Percentiles rank a stretch among this genome's conserved stretches.
phyloP scores from a whole-genome alignment of 1,140 invertebrate species.

The Solenopsis invicta region DNA sequence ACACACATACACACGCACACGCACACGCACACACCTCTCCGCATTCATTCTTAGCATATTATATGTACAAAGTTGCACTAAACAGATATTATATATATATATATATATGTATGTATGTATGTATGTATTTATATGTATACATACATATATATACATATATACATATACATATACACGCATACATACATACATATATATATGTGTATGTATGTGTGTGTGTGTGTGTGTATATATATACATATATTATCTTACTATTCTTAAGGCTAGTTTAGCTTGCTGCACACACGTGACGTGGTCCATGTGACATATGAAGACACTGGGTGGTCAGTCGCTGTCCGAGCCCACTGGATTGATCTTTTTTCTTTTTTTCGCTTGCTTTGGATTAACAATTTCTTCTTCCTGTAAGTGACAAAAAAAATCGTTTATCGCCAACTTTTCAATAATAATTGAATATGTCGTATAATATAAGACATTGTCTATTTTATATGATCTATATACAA shows the following conservation, averaged over 20 bases:
- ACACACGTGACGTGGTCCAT: slow-evolving; percentile 84
- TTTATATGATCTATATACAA: background rate
- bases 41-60: slow-evolving; percentile 67
- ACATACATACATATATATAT: background rate
- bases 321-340: slow-evolving; percentile 94
- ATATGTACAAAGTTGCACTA: slow-evolving; percentile 78
- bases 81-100: slow-evolving; percentile 72
- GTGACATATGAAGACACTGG: slow-evolving; percentile 85
- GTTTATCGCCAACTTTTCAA: background rate
- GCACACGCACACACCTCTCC: too few relatives aligned
- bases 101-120: background rate
- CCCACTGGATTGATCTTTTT: slow-evolving; percentile 92
- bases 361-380: slow-evolving; percentile 94
- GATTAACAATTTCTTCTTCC: slow-evolving; percentile 95
- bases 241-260: slow-evolving; percentile 85
- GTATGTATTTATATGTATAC: slow-evolving; percentile 66
- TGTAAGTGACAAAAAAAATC: slow-evolving; percentile 80
- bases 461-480: background rate
- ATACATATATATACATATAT: slow-evolving; percentile 74
- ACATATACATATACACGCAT: background rate
- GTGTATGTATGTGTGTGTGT: background rate
- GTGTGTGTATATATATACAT: slow-evolving; percentile 70
- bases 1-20: too few relatives aligned
- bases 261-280: slow-evolving; percentile 84
- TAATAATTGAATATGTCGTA: background rate